Evolutionary conservation across 2,888 invertebrate genomes (phyloP).

Genomic region (Pharmacophagus antenor): DNA sequence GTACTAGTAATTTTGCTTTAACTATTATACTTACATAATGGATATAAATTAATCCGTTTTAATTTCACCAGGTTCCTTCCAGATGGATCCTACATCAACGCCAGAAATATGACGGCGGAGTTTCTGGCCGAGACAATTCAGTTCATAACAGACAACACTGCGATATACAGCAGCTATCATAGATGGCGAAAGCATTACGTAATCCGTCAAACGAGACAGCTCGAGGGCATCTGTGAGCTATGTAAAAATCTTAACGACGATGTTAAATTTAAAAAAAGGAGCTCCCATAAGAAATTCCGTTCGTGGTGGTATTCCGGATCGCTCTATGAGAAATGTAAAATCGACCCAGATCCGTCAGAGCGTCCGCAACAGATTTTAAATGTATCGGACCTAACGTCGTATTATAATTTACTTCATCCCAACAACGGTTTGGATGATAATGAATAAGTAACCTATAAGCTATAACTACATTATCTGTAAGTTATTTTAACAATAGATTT

Average conservation of each 20-base stretch:
- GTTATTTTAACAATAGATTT: not conserved
- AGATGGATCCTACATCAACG: conserved; percentile 57
- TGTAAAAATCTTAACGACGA: conserved; percentile 53
- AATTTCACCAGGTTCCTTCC: conserved; percentile 57
- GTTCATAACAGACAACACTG: conserved; percentile 46
- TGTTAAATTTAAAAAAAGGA: conserved; percentile 34
- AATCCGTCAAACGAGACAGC: conserved; percentile 41
- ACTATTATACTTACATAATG: no score
- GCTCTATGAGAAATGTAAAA: conserved; percentile 37
- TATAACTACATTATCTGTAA: not conserved
- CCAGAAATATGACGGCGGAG: conserved; percentile 38
- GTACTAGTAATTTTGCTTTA: no score
- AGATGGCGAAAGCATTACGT: conserved; percentile 55
- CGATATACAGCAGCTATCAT: conserved; percentile 49
- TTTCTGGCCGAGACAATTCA: conserved; percentile 47
- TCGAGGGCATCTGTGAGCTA: conserved; percentile 54
- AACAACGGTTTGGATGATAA: not conserved
- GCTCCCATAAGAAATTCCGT: conserved; percentile 48
- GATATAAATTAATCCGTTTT: not conserved
- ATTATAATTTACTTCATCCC: conserved; percentile 13
- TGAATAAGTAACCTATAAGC: not conserved
- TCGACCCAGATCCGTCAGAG: conserved; percentile 14
- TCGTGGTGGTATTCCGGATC: conserved; percentile 60
- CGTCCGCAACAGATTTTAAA: conserved; percentile 2
- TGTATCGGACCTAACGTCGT: conserved; percentile 9